Base-by-base conservation (phyloP, 1,140 invertebrate species). In the Camponotus vicinus region DNA sequence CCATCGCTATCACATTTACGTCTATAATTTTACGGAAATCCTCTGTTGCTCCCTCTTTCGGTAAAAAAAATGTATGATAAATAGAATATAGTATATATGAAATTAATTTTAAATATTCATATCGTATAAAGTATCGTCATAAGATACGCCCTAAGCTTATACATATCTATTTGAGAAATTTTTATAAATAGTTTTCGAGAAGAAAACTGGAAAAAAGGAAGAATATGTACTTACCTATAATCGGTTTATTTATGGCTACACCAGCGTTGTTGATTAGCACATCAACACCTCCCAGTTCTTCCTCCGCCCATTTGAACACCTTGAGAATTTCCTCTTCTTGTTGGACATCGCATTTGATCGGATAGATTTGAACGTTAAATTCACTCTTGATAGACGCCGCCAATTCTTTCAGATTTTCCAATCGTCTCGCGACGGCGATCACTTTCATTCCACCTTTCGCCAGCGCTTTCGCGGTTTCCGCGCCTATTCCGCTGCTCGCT, bases 181-280 rank as follows among this genome's bases (percentile, higher is more conserved):
- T 66, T n/a, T 21, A 52, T 15, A 8, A 37, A 8, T 66, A 73
- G 13, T 18, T 18, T 61, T 61, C 4, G 6, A 67, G 6, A 76
- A 59, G 2, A 61, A 76, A 32, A 45, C 11, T 13, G 40, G 34
- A 45, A 2, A 34, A n/a, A 40, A n/a, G 2, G 6, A n/a, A 49
- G n/a, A 18, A 6, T 3, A 18, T 9, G 5, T 13, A 34, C 61
- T 55, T 76, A 92, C 91, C 90, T 27, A 91, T 85, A 34, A 92
- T 86, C 18, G 27, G 1, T 7, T 66, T 37, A 0, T 0, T 0
- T 0, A 11, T 0, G 2, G 27, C 0, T 0, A 96, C 71, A 3
- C 96, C 97, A 0, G 97, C 97, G 92, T 97, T 97, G 90, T 97
- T 97, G 1, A 97, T 93, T 37, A 97, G 94, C 4, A 97, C 95